Evolutionary conservation across 2,113 vertebrate species (phyloP), one percentile per base, ranked within the genome.

Genomic region (Paramormyrops kingsleyae): DNA sequence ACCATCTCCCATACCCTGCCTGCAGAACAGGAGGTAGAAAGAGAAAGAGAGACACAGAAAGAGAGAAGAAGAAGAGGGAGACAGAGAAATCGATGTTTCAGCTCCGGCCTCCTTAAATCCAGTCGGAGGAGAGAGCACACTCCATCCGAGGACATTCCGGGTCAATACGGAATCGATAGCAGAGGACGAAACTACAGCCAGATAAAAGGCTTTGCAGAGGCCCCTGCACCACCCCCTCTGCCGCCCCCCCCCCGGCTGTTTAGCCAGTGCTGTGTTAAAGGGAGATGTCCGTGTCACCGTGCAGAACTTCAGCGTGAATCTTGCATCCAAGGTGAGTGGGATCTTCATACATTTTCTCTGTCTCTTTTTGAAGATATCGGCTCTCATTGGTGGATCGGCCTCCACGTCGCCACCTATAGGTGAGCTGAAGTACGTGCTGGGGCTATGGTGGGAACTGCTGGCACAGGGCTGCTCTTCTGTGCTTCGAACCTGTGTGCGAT

Each of bases 141-240:
- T 96, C 93, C 93, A 94, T 94, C 95, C 95, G 96, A 97, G 96
- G 97, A 98, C 97, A 97, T 95, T 96, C 97, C 95, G 95, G 97
- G 97, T 99, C 98, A 98, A 99, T 98, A 98, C 98, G 95, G 96
- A 98, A 99, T 99, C 97, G 95, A 99, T 98, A 97, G 92, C 94
- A 92, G 97, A 97, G 97, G 97, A 96, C 98, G 97, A 97, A 97
- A 97, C 96, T 96, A 96, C 95, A 97, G 95, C 95, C 97, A 97
- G 97, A 97, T 97, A 96, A 97, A 98, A 97, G 97, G 95, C 95
- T 96, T 92, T 95, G 93, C 95, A 97, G 96, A 95, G 96, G 96
- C 95, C 96, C 96, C 95, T 95, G 95, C 94, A 0, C 93, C 95
- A 91, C 94, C 92, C 92, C 92, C 95, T 96, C 96, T 15, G 95